phyloP scores from a whole-genome alignment of 2,888 invertebrate genomes.

The Phortica magna region DNA sequence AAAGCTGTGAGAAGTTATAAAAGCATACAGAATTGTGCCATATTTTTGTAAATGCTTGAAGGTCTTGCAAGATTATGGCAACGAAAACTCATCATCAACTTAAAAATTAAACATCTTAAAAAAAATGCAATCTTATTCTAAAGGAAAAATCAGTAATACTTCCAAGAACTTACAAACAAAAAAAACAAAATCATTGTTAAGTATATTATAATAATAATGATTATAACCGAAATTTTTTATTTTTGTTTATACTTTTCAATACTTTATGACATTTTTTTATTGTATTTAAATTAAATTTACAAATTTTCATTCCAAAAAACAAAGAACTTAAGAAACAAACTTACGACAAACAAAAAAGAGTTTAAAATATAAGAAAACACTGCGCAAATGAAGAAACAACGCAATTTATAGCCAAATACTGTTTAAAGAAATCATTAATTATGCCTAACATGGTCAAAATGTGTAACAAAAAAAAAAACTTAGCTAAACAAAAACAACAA shows the following conservation, averaged over 20 bases:
- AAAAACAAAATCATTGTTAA: constrained; percentile 18
- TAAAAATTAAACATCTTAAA: neutral
- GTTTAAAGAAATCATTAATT: constrained; percentile 60
- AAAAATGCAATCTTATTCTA: neutral
- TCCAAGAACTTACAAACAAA: constrained; percentile 38
- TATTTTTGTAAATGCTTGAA: too few species aligned
- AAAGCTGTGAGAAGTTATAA: too few species aligned
- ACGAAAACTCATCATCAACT: too few species aligned
- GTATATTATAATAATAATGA: too few species aligned
- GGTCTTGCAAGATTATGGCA: too few species aligned
- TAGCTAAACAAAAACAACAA: neutral
- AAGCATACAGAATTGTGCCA: too few species aligned
- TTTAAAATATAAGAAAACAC: constrained; percentile 5
- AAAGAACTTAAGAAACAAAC: constrained; percentile 20
- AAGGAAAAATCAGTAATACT: neutral
- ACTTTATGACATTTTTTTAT: constrained; percentile 68
- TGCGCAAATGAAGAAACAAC: neutral
- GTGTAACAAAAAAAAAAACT: constrained; percentile 20
- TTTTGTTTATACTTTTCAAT: constrained; percentile 48
- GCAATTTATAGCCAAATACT: constrained; percentile 31
- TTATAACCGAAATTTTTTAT: neutral
- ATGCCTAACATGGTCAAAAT: constrained; percentile 26
- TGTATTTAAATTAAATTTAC: constrained; percentile 61
- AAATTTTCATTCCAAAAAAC: constrained; percentile 29
- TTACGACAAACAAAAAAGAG: constrained; percentile 19